These are phyloP conservation scores for Eulemur rufifrons DNA, from an alignment of 2,113 vertebrate species.

Conservation along the genomic window DNA sequence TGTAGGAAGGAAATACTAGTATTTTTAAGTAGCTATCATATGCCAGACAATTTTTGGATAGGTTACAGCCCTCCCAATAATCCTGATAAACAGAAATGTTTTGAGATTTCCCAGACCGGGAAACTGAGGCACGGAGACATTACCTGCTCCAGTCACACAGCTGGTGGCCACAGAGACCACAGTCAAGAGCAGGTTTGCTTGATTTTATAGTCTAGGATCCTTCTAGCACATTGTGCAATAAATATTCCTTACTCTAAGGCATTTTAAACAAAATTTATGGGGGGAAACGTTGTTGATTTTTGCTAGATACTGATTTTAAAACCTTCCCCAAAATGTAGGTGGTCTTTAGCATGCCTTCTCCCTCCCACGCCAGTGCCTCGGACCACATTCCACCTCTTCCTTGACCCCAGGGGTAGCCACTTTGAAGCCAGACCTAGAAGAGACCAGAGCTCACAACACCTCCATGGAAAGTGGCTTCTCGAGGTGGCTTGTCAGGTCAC, in stretches of 20 bases:
- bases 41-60: not conserved
- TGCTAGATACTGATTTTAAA: conserved; percentile 29
- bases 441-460: not conserved
- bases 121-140: conserved; percentile 2
- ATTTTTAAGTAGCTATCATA: not conserved
- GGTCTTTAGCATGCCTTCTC: not conserved
- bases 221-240: not conserved
- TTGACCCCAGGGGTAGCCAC: not conserved
- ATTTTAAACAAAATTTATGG: conserved; percentile 51
- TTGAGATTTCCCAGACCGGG: not conserved
- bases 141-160: not conserved
- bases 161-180: not conserved
- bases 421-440: not conserved
- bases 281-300: not conserved
- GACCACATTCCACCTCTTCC: not conserved
- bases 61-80: not conserved
- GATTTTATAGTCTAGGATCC: not conserved
- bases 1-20: not conserved
- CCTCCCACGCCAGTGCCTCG: not conserved
- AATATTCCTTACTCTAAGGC: conserved; percentile 19
- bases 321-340: not conserved
- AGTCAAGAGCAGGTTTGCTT: conserved; percentile 6
- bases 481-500: not conserved
- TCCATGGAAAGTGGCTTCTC: not conserved
- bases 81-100: not conserved